Conservation (phyloP, 2,113 vertebrate species). For the Tragelaphus buxtoni region DNA sequence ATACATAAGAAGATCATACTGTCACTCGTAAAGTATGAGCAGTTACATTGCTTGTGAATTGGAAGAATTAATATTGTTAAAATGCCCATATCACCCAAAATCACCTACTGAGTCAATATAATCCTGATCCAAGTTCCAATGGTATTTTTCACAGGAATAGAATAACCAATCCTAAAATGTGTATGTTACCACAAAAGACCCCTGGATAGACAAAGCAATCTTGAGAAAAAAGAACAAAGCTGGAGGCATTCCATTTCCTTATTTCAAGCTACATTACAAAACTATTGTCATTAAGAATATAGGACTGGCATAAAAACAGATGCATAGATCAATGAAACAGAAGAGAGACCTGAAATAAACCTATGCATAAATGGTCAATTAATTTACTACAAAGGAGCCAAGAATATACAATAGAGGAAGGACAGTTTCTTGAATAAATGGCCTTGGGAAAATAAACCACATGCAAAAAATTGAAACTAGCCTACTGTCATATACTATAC, state of each 20-base stretch:
- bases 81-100: not conserved
- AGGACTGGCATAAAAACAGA: not conserved
- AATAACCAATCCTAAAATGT: not conserved
- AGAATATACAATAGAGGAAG: not conserved
- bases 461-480: not conserved
- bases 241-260: not conserved
- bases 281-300: not conserved
- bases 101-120: not conserved
- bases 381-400: not conserved
- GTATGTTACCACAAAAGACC: not conserved
- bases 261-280: not conserved
- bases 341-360: not conserved
- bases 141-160: not conserved
- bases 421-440: not conserved
- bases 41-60: not conserved
- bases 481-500: not conserved
- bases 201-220: not conserved
- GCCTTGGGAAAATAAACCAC: not conserved
- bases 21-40: not conserved
- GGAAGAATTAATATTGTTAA: not conserved
- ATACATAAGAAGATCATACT: not conserved
- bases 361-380: not conserved
- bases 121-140: not conserved
- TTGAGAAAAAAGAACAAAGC: not conserved
- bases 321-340: not conserved